These are phyloP conservation scores for Euwallacea similis DNA, from an alignment of 1,140 invertebrate species.

Conservation along the genomic window DNA sequence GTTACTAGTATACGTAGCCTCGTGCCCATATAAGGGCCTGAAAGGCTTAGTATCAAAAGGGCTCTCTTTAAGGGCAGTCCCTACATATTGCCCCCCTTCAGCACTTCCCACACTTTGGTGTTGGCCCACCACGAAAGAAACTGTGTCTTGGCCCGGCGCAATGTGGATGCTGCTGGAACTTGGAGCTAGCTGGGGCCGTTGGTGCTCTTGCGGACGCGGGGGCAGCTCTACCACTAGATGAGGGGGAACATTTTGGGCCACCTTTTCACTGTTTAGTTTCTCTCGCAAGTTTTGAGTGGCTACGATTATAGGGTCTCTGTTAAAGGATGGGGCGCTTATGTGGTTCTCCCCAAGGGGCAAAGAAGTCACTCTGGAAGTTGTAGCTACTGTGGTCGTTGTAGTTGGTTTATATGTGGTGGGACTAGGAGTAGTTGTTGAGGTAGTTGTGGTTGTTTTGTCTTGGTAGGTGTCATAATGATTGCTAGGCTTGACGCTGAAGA, in stretches of 20 bases:
- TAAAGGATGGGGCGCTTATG: slow-evolving; percentile 17
- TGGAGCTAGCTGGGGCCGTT: slow-evolving; percentile 51
- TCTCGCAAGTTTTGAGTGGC: slow-evolving; percentile 50
- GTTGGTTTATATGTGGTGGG: slow-evolving; percentile 33
- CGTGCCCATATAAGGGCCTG: slow-evolving; percentile 45
- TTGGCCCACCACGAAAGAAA: slow-evolving; percentile 65
- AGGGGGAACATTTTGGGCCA: slow-evolving; percentile 15
- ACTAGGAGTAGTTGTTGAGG: slow-evolving; percentile 25
- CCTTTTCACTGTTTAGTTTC: slow-evolving; percentile 51
- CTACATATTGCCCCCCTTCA: slow-evolving; percentile 56
- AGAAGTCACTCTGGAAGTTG: slow-evolving; percentile 49
- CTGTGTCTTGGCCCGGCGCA: slow-evolving; percentile 64
- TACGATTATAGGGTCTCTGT: slow-evolving; percentile 48
- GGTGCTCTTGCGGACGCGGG: not conserved
- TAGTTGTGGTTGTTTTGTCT: slow-evolving; percentile 33
- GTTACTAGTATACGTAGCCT: slow-evolving; percentile 27
- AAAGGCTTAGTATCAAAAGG: slow-evolving; percentile 54
- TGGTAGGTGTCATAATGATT: slow-evolving; percentile 9
- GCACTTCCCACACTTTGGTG: slow-evolving; percentile 58
- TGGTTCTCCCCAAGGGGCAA: slow-evolving; percentile 52
- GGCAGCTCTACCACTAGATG: slow-evolving; percentile 10
- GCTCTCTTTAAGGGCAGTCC: slow-evolving; percentile 55
- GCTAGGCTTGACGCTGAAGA: slow-evolving; percentile 27
- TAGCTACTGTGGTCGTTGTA: slow-evolving; percentile 28
- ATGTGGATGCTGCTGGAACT: slow-evolving; percentile 66